Base-by-base conservation (phyloP, 2,888 invertebrate genomes). In the Chelonus formosanus region DNA sequence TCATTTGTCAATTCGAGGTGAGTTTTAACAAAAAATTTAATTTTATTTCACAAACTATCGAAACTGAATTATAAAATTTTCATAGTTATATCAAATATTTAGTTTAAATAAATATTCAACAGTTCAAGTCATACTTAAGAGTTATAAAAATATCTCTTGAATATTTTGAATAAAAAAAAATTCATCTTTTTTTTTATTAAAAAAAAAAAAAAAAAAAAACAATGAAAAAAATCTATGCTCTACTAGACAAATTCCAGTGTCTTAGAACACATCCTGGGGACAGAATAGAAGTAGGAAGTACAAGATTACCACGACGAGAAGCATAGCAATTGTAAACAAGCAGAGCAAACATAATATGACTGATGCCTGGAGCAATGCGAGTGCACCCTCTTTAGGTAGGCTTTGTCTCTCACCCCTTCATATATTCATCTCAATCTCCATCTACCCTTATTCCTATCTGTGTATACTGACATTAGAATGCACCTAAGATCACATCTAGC, bases 331-430 rank as follows among this genome's bases (percentile, higher is more conserved):
- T 79, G 83, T 82, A 83, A 82, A 83, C 83, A 83, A 77, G 76
- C 72, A 74, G 74, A 75, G 82, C 77, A 83, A 84, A 84, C 83
- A 83, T 83, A 84, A 84, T 84, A 84, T 83, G 80, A 80, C 80
- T 79, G 80, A 76, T 77, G 82, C 83, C 78, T 69, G 73, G 70
- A 80, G 84, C 80, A 72, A 71, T 71, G 72, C 68, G 73, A 50
- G 20, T 61, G 56, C 43, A 54, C 61, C 68, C 65, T 64, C 43
- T 52, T 71, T 60, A 32, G 52, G 32, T 40, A 52, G 50, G 8
- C 63, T 55, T 59, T 56, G 63, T 67, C 65, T 65, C 64, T 60
- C 50, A 47, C 36, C 67, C 65, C 63, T 69, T 69, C 59, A 31
- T 32, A 31, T 58, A 43, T 55, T 53, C 53, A 54, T 56, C 61